phyloP scores from a whole-genome alignment of 2,797 vertebrate genomes.

The Platyrinchus mystaceus region DNA sequence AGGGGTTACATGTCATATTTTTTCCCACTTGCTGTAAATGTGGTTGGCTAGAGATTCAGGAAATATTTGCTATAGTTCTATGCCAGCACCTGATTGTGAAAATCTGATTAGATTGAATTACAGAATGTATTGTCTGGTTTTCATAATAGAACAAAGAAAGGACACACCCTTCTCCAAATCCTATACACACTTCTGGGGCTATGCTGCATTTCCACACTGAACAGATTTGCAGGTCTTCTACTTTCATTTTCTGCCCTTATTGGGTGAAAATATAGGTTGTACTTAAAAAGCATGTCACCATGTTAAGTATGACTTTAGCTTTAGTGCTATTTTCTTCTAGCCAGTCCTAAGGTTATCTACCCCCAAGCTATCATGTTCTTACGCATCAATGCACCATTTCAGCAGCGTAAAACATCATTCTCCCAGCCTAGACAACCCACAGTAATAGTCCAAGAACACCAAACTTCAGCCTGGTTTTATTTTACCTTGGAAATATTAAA shows the following conservation, averaged over 20 bases:
- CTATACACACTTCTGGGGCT: not conserved
- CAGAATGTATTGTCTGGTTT: conserved; percentile 49
- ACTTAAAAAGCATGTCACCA: not conserved
- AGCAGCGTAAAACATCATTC: not conserved
- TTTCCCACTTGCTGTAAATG: not conserved
- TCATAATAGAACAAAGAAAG: conserved; percentile 59
- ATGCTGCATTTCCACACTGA: not conserved
- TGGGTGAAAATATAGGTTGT: not conserved
- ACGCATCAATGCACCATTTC: not conserved
- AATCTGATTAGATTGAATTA: conserved; percentile 58
- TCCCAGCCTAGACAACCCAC: not conserved
- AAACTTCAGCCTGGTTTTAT: not conserved
- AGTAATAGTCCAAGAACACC: not conserved
- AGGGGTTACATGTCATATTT: not conserved
- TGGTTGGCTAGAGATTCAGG: conserved; percentile 40
- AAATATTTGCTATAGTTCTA: conserved; percentile 38
- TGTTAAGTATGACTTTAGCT: not conserved
- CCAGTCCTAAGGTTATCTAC: not conserved
- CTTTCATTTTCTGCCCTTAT: not conserved
- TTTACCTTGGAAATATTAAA: not conserved
- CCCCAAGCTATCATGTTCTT: not conserved
- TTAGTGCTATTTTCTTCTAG: not conserved
- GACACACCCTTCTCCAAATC: conserved; percentile 46
- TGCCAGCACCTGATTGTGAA: conserved; percentile 41
- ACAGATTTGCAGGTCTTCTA: not conserved